Evolutionary conservation across 1,140 invertebrate species (phyloP).

Genomic region (Pseudomyrmex sp.): DNA sequence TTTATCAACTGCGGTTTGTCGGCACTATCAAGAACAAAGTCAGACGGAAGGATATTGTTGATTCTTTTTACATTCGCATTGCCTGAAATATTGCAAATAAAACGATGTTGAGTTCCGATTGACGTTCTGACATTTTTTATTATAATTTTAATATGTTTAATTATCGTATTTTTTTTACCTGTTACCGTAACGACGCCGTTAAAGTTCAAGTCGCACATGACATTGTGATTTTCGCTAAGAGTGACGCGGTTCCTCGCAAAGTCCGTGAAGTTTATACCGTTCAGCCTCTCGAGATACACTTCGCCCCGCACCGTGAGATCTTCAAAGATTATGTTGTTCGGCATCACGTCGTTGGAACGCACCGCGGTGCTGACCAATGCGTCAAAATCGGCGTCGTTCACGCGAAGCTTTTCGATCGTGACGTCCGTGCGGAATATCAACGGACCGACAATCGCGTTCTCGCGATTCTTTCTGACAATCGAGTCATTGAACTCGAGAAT

Average conservation of each 20-base stretch:
- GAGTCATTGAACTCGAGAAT: constrained; percentile 71
- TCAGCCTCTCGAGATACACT: constrained; percentile 66
- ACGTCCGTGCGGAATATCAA: constrained; percentile 67
- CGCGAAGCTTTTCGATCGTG: constrained; percentile 62
- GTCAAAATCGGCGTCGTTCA: constrained; percentile 62
- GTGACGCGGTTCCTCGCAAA: constrained; percentile 74
- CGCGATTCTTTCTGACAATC: constrained; percentile 68
- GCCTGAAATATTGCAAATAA: constrained; percentile 32
- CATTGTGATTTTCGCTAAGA: constrained; percentile 67
- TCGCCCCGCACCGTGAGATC: constrained; percentile 65
- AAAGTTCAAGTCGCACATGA: constrained; percentile 73
- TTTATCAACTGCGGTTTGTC: constrained; percentile 68
- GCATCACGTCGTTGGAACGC: constrained; percentile 62
- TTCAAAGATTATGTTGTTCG: constrained; percentile 69
- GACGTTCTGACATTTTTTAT: background rate
- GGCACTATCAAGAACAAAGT: constrained; percentile 70
- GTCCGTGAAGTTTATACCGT: constrained; percentile 73
- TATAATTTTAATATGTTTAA: background rate
- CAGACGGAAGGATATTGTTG: constrained; percentile 69
- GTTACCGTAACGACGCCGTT: constrained; percentile 66
- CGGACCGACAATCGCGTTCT: constrained; percentile 60
- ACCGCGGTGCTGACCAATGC: constrained; percentile 50
- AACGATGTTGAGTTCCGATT: background rate
- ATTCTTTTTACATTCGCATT: constrained; percentile 63
- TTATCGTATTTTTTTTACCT: constrained; percentile 45